Evolutionary conservation across 2,797 vertebrate species (phyloP).

Genomic region (Setipinna tenuifilis): DNA sequence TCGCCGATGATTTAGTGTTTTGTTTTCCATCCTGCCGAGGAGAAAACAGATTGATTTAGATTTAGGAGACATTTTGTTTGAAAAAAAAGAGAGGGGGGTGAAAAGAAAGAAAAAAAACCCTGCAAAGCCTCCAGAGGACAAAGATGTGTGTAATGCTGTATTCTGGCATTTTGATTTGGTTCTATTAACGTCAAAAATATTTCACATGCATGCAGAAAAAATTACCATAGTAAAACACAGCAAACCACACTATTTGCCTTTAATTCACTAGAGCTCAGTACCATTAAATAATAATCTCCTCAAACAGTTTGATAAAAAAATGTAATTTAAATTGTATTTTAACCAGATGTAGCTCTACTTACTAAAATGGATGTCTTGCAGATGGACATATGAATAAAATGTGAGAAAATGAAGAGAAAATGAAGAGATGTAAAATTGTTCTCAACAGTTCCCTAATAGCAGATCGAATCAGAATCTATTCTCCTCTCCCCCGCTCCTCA

Average conservation of each 20-base stretch:
- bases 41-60: slow-evolving; percentile 17
- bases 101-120: neutral
- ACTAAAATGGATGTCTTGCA: slow-evolving; percentile 3
- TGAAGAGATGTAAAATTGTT: slow-evolving; percentile 8
- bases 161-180: slow-evolving; percentile 5
- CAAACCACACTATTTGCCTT: neutral
- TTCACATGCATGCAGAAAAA: neutral
- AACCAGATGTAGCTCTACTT: neutral
- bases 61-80: slow-evolving; percentile 20
- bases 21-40: neutral
- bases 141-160: neutral
- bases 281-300: neutral
- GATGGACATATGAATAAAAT: neutral
- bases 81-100: neutral
- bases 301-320: slow-evolving; percentile 16
- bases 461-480: slow-evolving; percentile 24
- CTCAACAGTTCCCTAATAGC: neutral
- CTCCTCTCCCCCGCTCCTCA: neutral
- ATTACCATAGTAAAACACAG: neutral
- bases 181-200: slow-evolving; percentile 5
- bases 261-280: neutral
- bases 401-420: neutral
- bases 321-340: slow-evolving; percentile 1
- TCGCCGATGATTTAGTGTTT: slow-evolving; percentile 27
- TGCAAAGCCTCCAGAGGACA: neutral